These are phyloP conservation scores for Actinopyga echinites DNA, from an alignment of 53 echinoderm and acorn worm species.

Conservation along the genomic window DNA sequence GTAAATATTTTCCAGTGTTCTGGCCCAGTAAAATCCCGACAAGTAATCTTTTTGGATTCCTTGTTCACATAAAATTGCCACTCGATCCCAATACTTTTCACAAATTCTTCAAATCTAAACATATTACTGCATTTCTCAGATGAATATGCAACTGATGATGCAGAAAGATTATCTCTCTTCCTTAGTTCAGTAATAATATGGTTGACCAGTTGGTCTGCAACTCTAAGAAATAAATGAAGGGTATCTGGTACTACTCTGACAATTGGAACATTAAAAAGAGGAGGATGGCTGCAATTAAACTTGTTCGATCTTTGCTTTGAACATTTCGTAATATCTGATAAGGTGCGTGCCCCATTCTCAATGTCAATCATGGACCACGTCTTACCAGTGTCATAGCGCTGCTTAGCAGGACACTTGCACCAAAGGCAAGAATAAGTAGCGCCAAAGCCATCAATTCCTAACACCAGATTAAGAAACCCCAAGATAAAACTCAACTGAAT, in stretches of 20 bases:
- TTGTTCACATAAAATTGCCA: too few relatives aligned
- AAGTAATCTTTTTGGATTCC: too few relatives aligned
- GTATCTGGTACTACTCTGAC: background rate
- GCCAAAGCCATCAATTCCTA: slow-evolving; percentile 20
- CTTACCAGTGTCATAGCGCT: background rate
- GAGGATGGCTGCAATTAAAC: background rate
- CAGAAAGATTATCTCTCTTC: too few relatives aligned
- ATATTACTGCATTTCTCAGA: too few relatives aligned
- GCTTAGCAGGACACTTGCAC: slow-evolving; percentile 16
- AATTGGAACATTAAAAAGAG: background rate
- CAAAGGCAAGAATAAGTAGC: background rate
- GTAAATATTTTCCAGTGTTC: too few relatives aligned
- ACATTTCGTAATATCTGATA: background rate
- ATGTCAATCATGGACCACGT: background rate
- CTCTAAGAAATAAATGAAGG: background rate
- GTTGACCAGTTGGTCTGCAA: background rate
- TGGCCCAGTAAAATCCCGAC: too few relatives aligned
- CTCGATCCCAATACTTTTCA: too few relatives aligned
- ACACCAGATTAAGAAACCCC: background rate
- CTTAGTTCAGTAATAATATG: background rate
- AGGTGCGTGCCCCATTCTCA: background rate
- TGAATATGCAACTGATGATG: too few relatives aligned
- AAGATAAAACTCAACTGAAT: background rate
- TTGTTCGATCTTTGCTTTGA: background rate
- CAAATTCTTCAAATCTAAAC: too few relatives aligned